A percentile compares a stretch with the other conserved stretches of the same genome.
Evolutionary conservation across 2,888 invertebrate species (phyloP).

Genomic region (Drosophila antonietae): DNA sequence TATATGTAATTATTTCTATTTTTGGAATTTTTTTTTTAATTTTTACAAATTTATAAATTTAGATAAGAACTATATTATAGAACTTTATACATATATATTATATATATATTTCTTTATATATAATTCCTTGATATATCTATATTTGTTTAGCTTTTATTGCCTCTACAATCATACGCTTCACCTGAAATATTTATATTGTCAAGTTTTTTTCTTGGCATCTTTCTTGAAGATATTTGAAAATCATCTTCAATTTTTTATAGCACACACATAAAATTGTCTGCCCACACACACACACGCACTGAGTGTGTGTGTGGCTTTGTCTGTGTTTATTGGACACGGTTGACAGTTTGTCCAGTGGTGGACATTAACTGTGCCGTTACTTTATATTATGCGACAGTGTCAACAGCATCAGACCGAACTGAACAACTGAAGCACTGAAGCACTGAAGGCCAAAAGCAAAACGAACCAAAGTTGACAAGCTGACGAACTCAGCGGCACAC

Average conservation of each 20-base stretch:
- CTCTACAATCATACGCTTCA: neutral
- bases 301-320: conserved; percentile 36
- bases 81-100: too few relatives aligned
- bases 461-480: conserved; percentile 60
- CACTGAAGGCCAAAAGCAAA: conserved; percentile 23
- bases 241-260: conserved; percentile 32
- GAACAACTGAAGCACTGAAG: conserved; percentile 19
- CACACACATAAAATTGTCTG: conserved; percentile 25
- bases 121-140: too few relatives aligned
- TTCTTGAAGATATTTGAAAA: conserved; percentile 17
- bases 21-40: too few relatives aligned
- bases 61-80: too few relatives aligned
- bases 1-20: too few relatives aligned
- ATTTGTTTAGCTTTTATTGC: too few relatives aligned
- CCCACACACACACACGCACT: neutral
- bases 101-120: too few relatives aligned
- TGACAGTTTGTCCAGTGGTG: conserved; percentile 72
- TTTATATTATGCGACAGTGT: conserved; percentile 76
- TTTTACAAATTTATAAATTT: too few relatives aligned
- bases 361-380: conserved; percentile 74
- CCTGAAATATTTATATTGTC: neutral
- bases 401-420: conserved; percentile 69
- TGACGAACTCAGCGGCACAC: conserved; percentile 59
- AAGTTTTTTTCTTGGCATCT: neutral
- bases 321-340: conserved; percentile 67